A percentile compares a stretch with the other conserved stretches of the same genome.
These are phyloP conservation scores for Malacoraja senta DNA, from an alignment of 2,797 vertebrate genomes.

Conservation along the genomic window DNA sequence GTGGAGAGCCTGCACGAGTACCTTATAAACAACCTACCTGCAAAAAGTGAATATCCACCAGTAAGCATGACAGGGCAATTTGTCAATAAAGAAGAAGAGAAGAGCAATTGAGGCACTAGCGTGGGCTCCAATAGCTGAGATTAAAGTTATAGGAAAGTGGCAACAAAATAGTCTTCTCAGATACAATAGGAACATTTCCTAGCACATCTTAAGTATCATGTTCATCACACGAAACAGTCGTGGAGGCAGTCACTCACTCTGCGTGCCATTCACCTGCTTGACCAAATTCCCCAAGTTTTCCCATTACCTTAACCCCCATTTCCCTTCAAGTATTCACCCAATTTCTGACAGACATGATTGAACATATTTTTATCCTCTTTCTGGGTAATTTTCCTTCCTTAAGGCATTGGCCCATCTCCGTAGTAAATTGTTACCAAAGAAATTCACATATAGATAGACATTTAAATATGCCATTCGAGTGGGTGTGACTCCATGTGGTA, in stretches of 20 bases:
- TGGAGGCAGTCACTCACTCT: background rate
- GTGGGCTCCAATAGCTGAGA: constrained; percentile 65
- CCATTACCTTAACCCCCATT: too few relatives aligned
- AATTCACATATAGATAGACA: too few relatives aligned
- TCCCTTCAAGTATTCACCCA: background rate
- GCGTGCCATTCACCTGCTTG: background rate
- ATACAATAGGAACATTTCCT: too few relatives aligned
- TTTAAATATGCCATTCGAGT: too few relatives aligned
- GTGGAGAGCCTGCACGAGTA: too few relatives aligned
- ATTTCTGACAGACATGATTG: background rate
- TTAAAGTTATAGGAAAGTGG: constrained; percentile 42
- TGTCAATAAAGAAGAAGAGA: constrained; percentile 73
- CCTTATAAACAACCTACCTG: constrained; percentile 60
- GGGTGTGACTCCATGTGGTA: too few relatives aligned
- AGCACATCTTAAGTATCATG: background rate
- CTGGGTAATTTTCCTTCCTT: too few relatives aligned
- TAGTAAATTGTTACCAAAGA: too few relatives aligned
- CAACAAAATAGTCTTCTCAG: background rate
- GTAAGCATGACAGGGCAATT: constrained; percentile 67
- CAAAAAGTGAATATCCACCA: constrained; percentile 72
- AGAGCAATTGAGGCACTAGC: constrained; percentile 65
- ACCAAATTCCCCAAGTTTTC: background rate
- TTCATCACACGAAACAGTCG: background rate
- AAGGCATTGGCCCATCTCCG: too few relatives aligned
- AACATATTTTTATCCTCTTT: background rate